A percentile compares a stretch with the other conserved stretches of the same genome.
These are phyloP conservation scores for Brachionus plicatilis DNA, from an alignment of 1,140 invertebrate species.

Conservation along the genomic window DNA sequence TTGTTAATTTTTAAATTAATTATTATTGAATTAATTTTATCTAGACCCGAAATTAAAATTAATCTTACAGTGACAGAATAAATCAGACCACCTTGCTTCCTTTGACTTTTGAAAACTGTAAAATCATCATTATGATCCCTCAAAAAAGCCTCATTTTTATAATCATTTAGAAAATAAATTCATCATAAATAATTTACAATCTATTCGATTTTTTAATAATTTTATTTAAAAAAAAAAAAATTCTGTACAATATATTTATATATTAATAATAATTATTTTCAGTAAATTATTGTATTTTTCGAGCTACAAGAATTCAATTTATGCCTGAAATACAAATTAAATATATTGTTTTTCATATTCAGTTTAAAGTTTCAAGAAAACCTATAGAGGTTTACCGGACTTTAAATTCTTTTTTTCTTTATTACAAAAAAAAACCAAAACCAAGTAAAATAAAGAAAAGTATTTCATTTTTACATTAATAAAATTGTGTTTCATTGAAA, in stretches of 20 bases:
- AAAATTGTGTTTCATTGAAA: conserved; percentile 10
- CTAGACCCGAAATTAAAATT: no score
- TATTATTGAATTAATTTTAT: no score
- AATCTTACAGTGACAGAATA: no score
- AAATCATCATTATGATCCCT: no score
- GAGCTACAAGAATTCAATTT: neutral
- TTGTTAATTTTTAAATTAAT: no score
- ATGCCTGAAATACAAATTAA: neutral
- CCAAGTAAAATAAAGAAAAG: neutral
- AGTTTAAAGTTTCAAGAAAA: conserved; percentile 15
- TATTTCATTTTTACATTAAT: neutral
- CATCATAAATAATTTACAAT: no score
- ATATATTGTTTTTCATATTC: neutral
- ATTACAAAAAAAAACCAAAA: conserved; percentile 32
- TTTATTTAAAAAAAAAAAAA: neutral
- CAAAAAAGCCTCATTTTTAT: no score
- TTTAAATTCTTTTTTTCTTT: neutral
- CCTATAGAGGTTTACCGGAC: conserved; percentile 6
- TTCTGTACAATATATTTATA: neutral
- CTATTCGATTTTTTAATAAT: neutral
- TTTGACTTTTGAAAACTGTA: no score
- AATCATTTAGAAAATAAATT: no score
- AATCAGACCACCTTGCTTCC: no score
- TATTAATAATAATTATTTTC: neutral
- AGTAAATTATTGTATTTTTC: neutral